Conservation (phyloP, 2,888 invertebrate genomes). For the Panzeria rudis region DNA sequence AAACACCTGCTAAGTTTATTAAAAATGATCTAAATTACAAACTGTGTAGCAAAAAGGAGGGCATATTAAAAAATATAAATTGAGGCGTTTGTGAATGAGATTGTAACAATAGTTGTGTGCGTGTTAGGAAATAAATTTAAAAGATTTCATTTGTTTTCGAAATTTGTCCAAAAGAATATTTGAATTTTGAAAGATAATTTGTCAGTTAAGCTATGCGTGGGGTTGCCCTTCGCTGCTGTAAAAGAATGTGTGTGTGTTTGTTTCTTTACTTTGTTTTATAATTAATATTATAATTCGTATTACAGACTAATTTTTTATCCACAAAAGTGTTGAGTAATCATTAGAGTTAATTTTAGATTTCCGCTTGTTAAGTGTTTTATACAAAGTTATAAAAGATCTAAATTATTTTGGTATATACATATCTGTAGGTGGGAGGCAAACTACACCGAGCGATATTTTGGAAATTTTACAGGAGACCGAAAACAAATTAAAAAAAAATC, state of each 20-base stretch:
- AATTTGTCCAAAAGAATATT: slow-evolving; percentile 35
- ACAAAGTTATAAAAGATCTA: not conserved
- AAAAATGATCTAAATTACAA: slow-evolving; percentile 39
- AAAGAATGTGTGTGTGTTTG: not conserved
- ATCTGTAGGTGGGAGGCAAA: too few species aligned
- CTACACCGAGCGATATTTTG: too few species aligned
- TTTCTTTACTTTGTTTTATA: slow-evolving; percentile 7
- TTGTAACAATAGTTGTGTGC: slow-evolving; percentile 15
- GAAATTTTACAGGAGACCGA: too few species aligned
- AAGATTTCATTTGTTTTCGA: slow-evolving; percentile 2
- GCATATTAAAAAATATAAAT: slow-evolving; percentile 20
- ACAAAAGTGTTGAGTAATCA: not conserved
- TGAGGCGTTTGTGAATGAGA: slow-evolving; percentile 31
- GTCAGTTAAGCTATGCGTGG: slow-evolving; percentile 56
- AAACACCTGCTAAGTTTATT: slow-evolving; percentile 61
- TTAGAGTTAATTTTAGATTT: slow-evolving; percentile 2
- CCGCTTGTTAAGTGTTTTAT: not conserved
- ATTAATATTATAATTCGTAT: not conserved
- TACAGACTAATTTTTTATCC: slow-evolving; percentile 8
- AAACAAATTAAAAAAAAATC: too few species aligned
- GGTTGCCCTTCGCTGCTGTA: slow-evolving; percentile 37
- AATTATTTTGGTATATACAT: not conserved
- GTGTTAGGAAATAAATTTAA: not conserved
- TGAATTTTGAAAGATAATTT: slow-evolving; percentile 22
- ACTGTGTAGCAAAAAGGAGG: slow-evolving; percentile 36